Evolutionary conservation across 2,797 vertebrate genomes (phyloP).

Genomic region (Moxostoma hubbsi): DNA sequence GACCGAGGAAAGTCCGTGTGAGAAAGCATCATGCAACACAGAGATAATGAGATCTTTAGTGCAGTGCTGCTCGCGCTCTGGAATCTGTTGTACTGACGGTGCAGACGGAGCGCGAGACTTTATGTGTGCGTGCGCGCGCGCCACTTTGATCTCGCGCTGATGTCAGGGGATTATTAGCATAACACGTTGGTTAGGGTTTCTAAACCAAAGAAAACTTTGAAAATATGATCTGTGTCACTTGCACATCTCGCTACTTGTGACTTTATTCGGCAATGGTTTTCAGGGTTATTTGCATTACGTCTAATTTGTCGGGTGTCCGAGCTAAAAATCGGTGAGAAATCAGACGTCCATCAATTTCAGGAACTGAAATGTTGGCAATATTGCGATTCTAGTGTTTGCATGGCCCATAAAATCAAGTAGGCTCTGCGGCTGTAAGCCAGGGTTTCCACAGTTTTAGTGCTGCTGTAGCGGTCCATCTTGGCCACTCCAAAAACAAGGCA

Average conservation of each 20-base stretch:
- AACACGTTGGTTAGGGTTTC: conserved; percentile 77
- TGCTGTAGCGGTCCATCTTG: conserved; percentile 11
- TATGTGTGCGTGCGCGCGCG: conserved; percentile 73
- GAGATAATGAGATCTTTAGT: conserved; percentile 24
- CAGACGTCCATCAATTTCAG: conserved; percentile 3
- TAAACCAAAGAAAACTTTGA: conserved; percentile 44
- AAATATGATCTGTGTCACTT: conserved; percentile 47
- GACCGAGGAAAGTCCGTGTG: conserved; percentile 65
- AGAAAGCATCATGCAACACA: conserved; percentile 70
- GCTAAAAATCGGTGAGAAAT: background rate
- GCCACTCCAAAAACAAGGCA: conserved; percentile 45
- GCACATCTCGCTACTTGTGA: conserved; percentile 47
- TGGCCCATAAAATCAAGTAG: conserved; percentile 26
- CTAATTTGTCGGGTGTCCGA: background rate
- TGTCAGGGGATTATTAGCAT: conserved; percentile 89
- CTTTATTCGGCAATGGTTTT: conserved; percentile 28
- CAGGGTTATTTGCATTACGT: background rate
- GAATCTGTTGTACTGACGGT: conserved; percentile 63
- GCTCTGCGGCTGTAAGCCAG: conserved; percentile 22
- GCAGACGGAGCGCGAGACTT: conserved; percentile 65
- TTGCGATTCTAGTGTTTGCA: conserved; percentile 7
- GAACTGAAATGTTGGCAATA: conserved; percentile 26
- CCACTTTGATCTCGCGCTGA: conserved; percentile 87
- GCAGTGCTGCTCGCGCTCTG: conserved; percentile 40
- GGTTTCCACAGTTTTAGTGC: conserved; percentile 26